A percentile compares a stretch with the other conserved stretches of the same genome.
Conservation (phyloP, 2,888 invertebrate genomes). For the Geotrupes spiniger region DNA sequence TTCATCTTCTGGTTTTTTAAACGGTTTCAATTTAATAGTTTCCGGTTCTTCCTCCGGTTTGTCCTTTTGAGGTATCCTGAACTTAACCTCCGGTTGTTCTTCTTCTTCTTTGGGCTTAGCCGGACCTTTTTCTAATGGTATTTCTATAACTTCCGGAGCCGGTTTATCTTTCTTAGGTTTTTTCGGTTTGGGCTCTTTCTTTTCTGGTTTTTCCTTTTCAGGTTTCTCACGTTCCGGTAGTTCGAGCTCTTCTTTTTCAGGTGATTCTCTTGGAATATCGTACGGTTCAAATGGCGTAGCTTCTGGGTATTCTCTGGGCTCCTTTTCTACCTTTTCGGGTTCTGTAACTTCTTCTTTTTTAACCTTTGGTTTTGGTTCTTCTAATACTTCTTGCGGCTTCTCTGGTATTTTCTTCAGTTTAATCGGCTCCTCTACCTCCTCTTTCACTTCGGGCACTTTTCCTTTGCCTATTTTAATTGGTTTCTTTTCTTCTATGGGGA, state of each 20-base stretch:
- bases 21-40: conserved; percentile 28
- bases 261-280: conserved; percentile 36
- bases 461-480: conserved; percentile 52
- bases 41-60: conserved; percentile 40
- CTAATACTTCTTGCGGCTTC: conserved; percentile 40
- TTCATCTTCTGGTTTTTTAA: conserved; percentile 26
- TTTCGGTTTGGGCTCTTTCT: conserved; percentile 29
- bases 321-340: conserved; percentile 29
- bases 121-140: conserved; percentile 30
- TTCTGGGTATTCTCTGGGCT: conserved; percentile 39
- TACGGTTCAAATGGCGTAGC: conserved; percentile 30
- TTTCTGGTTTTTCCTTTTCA: conserved; percentile 37
- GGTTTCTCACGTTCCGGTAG: conserved; percentile 45
- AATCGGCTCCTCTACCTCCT: conserved; percentile 37
- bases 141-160: conserved; percentile 20
- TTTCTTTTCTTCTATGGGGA: conserved; percentile 36
- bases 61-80: conserved; percentile 35
- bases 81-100: conserved; percentile 41
- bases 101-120: conserved; percentile 43
- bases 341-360: conserved; percentile 29
- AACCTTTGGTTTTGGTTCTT: conserved; percentile 28
- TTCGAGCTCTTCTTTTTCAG: conserved; percentile 33
- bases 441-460: conserved; percentile 43
- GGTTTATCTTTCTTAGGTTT: conserved; percentile 30
- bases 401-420: conserved; percentile 43